Evolutionary conservation across 30 jellyfish, hydroid and myxozoan genomes (phyloP).

Genomic region (Hydractinia symbiolongicarpus): DNA sequence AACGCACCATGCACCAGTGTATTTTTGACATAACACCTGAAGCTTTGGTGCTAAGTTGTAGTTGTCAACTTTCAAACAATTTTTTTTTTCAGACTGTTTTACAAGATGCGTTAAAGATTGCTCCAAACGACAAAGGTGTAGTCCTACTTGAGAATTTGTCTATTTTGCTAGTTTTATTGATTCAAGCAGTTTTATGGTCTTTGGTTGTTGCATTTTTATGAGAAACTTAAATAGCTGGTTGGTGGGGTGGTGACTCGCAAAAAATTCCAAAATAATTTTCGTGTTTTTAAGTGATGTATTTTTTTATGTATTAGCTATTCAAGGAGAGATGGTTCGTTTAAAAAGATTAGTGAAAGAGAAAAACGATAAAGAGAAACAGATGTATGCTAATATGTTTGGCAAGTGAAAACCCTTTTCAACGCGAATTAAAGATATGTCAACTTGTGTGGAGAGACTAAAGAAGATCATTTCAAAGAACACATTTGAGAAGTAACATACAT

Average conservation of each 20-base stretch:
- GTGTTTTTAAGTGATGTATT: neutral
- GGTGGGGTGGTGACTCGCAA: neutral
- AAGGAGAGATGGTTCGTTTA: slow-evolving; percentile 33
- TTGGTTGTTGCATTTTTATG: no score
- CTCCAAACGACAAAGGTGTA: slow-evolving; percentile 24
- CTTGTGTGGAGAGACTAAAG: no score
- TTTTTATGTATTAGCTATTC: slow-evolving; percentile 7
- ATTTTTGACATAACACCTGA: no score
- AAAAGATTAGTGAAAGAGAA: slow-evolving; percentile 22
- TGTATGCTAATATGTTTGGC: slow-evolving; percentile 32
- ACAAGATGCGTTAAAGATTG: slow-evolving; percentile 12
- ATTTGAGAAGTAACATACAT: no score
- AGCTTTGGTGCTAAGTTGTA: neutral
- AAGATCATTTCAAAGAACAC: no score
- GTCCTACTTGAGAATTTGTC: no score
- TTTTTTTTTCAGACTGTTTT: slow-evolving; percentile 2
- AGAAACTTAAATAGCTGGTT: no score
- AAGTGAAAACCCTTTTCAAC: neutral
- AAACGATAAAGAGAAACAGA: slow-evolving; percentile 28
- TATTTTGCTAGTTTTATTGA: neutral
- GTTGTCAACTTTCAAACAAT: no score
- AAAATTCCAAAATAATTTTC: neutral
- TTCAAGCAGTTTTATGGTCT: no score
- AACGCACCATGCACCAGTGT: no score
- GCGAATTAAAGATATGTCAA: neutral